Conservation (phyloP, 1,140 invertebrate species). For the Eciton burchellii region DNA sequence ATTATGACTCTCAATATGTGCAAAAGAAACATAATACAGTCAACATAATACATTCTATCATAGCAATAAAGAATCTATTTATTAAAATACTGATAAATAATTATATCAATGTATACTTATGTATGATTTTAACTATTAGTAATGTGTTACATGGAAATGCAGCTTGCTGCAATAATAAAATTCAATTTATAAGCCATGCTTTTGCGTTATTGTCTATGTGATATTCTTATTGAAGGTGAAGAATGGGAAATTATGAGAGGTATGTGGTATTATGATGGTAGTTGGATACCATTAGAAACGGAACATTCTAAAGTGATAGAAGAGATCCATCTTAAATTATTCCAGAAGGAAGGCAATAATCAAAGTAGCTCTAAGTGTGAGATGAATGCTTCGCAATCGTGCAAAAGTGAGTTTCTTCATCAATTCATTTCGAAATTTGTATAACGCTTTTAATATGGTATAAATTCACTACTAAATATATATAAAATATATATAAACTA, state of each 20-base stretch:
- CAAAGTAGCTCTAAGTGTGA: conserved; percentile 77
- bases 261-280: conserved; percentile 90
- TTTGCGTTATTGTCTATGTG: neutral
- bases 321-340: conserved; percentile 87
- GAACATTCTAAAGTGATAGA: conserved; percentile 88
- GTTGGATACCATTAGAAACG: conserved; percentile 89
- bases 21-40: conserved; percentile 24
- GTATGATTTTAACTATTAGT: conserved; percentile 6
- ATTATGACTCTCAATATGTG: conserved; percentile 43
- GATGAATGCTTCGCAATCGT: conserved; percentile 78
- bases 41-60: conserved; percentile 21
- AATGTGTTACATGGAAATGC: too few relatives aligned
- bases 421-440: neutral
- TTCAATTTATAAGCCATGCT: too few relatives aligned
- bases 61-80: conserved; percentile 4
- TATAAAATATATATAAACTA: neutral
- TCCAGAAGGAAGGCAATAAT: conserved; percentile 81
- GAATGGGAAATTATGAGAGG: conserved; percentile 88
- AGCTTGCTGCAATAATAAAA: too few relatives aligned
- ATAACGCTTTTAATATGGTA: too few relatives aligned
- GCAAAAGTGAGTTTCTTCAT: conserved; percentile 77
- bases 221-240: conserved; percentile 84
- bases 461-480: too few relatives aligned
- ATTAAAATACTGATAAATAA: neutral
- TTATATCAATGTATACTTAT: conserved; percentile 2